These are phyloP conservation scores for Gambusia yucatana DNA, from an alignment of 2,797 vertebrate genomes.

Conservation along the genomic window DNA sequence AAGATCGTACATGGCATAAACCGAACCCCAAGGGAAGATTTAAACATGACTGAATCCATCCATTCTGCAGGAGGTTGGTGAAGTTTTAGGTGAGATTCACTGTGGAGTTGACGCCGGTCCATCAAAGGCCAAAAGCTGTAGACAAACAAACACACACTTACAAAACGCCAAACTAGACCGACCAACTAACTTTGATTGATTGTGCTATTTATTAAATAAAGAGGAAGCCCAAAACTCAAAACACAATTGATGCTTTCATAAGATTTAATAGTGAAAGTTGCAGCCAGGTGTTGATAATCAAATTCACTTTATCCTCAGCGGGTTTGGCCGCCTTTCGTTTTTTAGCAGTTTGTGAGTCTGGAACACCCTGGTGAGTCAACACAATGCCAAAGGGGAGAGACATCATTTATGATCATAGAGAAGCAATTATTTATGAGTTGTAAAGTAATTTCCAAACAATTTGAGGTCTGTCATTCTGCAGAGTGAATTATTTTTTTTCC, in stretches of 20 bases:
- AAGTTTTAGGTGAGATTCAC: background rate
- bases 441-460: background rate
- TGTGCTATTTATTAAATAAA: background rate
- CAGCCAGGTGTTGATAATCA: background rate
- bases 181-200: background rate
- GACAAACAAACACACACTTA: background rate
- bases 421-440: background rate
- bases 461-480: background rate
- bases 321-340: background rate
- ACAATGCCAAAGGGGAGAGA: background rate
- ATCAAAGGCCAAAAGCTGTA: background rate
- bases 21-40: background rate
- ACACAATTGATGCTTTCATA: background rate
- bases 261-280: slow-evolving; percentile 1
- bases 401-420: background rate
- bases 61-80: background rate
- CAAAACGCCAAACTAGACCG: background rate
- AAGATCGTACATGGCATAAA: background rate
- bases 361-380: background rate
- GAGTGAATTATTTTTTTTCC: background rate
- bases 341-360: background rate
- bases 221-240: background rate
- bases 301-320: background rate
- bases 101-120: background rate
- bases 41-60: background rate